These are phyloP conservation scores for Somateria mollissima DNA, from an alignment of 2,797 vertebrate genomes.

Conservation along the genomic window DNA sequence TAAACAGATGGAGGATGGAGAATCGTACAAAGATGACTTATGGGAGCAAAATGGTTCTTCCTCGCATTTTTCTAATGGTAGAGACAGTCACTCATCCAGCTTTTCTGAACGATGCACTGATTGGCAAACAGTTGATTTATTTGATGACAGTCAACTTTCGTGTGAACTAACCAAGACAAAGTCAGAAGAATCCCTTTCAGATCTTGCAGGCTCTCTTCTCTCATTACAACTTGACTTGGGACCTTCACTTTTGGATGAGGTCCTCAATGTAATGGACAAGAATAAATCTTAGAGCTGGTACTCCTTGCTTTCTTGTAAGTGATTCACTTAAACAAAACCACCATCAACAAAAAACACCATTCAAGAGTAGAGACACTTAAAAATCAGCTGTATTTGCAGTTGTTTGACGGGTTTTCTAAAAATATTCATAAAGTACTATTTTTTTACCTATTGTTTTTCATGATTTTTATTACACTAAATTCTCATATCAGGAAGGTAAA, in stretches of 20 bases:
- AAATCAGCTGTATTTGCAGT: slow-evolving; percentile 65
- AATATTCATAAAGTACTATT: slow-evolving; percentile 75
- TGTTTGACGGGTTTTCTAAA: slow-evolving; percentile 75
- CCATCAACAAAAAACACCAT: background rate
- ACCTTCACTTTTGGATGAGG: slow-evolving; percentile 97
- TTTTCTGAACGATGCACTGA: slow-evolving; percentile 86
- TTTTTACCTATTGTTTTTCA: slow-evolving; percentile 75
- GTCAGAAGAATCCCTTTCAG: slow-evolving; percentile 88
- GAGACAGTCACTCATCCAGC: slow-evolving; percentile 86
- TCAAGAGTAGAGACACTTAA: slow-evolving; percentile 27
- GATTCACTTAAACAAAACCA: slow-evolving; percentile 21
- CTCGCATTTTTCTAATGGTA: slow-evolving; percentile 80
- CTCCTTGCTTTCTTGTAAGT: slow-evolving; percentile 13
- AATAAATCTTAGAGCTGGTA: slow-evolving; percentile 76
- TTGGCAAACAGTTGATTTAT: slow-evolving; percentile 89
- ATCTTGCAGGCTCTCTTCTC: slow-evolving; percentile 90
- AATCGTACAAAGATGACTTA: slow-evolving; percentile 77
- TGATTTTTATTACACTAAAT: slow-evolving; percentile 68
- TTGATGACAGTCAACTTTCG: slow-evolving; percentile 85
- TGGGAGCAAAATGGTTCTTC: slow-evolving; percentile 80
- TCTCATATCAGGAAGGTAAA: slow-evolving; percentile 48
- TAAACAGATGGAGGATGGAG: slow-evolving; percentile 78
- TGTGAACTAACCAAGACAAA: slow-evolving; percentile 86
- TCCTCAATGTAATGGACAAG: slow-evolving; percentile 98
- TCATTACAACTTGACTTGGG: slow-evolving; percentile 96